phyloP scores from a whole-genome alignment of 2,888 invertebrate genomes.

The Cheilosia scutellata region DNA sequence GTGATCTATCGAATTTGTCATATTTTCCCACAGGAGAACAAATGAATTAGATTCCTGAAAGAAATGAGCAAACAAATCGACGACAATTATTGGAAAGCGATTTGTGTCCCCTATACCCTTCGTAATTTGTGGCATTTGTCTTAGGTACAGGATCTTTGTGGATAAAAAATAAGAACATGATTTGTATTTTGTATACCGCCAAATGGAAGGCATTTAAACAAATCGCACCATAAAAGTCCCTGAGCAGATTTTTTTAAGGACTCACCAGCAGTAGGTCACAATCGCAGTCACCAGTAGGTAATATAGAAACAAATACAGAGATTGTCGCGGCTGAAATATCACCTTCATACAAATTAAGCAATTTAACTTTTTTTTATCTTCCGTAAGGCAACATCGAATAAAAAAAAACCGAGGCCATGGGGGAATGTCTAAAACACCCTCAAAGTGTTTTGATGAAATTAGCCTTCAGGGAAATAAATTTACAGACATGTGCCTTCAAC shows the following conservation, averaged over 20 bases:
- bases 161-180: conserved; percentile 16
- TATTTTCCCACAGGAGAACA: conserved; percentile 41
- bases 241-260: conserved; percentile 33
- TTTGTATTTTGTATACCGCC: conserved; percentile 1
- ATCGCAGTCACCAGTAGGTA: conserved; percentile 1
- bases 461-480: conserved; percentile 73
- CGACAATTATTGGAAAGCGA: conserved; percentile 58
- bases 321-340: conserved; percentile 55
- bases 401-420: neutral
- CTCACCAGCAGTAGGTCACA: conserved; percentile 11
- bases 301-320: conserved; percentile 43
- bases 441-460: conserved; percentile 69
- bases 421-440: conserved; percentile 35
- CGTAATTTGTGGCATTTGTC: conserved; percentile 65
- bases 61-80: conserved; percentile 46
- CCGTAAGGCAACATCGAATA: neutral
- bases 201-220: conserved; percentile 47
- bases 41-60: conserved; percentile 50
- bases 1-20: conserved; percentile 37
- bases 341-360: conserved; percentile 67
- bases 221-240: conserved; percentile 30
- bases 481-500: conserved; percentile 72
- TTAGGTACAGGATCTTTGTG: neutral
- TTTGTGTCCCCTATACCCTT: conserved; percentile 37
- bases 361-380: conserved; percentile 51